Evolutionary conservation across 2,797 vertebrate species (phyloP).

Genomic region (Acrocephalus scirpaceus): DNA sequence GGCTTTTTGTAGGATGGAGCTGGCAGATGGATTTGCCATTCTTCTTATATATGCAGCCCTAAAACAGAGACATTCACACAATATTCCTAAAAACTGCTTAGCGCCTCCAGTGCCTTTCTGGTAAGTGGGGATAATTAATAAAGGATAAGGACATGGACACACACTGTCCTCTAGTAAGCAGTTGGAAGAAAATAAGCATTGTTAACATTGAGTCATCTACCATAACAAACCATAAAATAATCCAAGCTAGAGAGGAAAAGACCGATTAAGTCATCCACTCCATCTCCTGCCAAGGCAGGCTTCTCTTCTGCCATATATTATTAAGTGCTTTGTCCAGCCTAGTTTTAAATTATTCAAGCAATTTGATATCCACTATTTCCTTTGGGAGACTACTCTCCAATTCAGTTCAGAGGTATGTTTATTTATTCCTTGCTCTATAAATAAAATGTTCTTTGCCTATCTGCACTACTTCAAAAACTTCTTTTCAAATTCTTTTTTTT

Average conservation of each 20-base stretch:
- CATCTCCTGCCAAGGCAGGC: conserved; percentile 29
- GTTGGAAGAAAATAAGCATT: background rate
- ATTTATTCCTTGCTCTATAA: background rate
- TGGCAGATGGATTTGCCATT: background rate
- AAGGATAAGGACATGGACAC: background rate
- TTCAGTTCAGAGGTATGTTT: background rate
- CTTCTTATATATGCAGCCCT: background rate
- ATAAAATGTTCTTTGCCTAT: background rate
- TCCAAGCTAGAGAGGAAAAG: conserved; percentile 3
- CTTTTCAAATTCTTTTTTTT: background rate
- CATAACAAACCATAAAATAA: conserved; percentile 23
- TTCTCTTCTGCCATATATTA: conserved; percentile 41
- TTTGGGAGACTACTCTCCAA: background rate
- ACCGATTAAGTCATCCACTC: conserved; percentile 29
- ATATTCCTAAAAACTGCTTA: background rate
- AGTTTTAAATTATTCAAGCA: conserved; percentile 58
- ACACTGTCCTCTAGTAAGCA: background rate
- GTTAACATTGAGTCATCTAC: conserved; percentile 30
- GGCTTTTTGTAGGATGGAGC: background rate
- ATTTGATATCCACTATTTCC: conserved; percentile 32
- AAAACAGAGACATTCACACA: background rate
- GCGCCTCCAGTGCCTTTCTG: background rate
- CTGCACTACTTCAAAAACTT: background rate
- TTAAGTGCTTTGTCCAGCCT: conserved; percentile 25
- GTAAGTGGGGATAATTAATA: background rate